Conservation (phyloP, 2,797 vertebrate species). For the Nyctibius grandis region DNA sequence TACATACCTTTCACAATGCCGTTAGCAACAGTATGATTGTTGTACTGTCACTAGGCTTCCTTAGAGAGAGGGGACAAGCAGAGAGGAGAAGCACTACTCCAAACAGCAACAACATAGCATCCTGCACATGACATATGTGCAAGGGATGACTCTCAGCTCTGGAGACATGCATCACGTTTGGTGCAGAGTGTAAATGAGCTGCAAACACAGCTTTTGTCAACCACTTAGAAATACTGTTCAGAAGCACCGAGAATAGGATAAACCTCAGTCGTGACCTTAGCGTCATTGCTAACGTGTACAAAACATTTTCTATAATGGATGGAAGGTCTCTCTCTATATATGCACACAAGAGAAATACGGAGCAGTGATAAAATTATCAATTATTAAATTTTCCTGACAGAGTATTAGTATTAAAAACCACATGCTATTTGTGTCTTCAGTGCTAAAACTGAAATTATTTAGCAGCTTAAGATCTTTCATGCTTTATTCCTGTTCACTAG, state of each 20-base stretch:
- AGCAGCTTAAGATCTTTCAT: neutral
- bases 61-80: neutral
- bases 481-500: neutral
- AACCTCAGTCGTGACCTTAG: neutral
- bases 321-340: neutral
- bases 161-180: fast-evolving
- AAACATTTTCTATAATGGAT: neutral
- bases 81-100: neutral
- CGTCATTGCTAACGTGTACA: neutral
- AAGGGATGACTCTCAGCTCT: neutral
- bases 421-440: neutral
- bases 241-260: neutral
- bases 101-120: neutral
- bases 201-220: neutral
- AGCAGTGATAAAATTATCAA: neutral
- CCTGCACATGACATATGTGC: neutral
- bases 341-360: fast-evolving
- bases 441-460: neutral
- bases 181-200: neutral
- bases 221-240: neutral
- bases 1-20: neutral
- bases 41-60: neutral
- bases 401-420: neutral
- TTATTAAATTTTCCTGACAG: neutral
- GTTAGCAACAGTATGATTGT: too few relatives aligned